Percentiles rank a stretch among this genome's conserved stretches.
phyloP scores from a whole-genome alignment of 2,113 vertebrate genomes.

The Albula goreensis region DNA sequence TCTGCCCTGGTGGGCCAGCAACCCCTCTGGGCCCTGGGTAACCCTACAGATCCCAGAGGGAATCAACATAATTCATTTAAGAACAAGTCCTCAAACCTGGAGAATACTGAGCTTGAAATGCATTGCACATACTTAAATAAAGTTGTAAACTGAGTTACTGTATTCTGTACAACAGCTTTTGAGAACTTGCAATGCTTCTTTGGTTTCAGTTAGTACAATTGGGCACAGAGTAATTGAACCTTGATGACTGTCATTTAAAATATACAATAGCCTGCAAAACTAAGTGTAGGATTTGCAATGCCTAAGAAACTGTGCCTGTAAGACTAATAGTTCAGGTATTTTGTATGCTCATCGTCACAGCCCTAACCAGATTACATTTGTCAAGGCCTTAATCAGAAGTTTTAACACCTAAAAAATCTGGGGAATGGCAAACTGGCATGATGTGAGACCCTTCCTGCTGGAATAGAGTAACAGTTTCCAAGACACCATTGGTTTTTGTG shows the following conservation, averaged over 20 bases:
- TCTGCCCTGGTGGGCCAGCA: slow-evolving; percentile 61
- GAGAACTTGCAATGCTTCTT: neutral
- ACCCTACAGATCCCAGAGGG: slow-evolving; percentile 59
- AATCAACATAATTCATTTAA: neutral
- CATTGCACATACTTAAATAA: no score
- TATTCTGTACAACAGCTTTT: neutral
- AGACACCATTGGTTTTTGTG: neutral
- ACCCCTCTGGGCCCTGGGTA: slow-evolving; percentile 65
- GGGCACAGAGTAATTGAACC: neutral
- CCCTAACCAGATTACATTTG: no score
- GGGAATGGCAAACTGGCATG: no score
- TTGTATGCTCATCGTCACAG: no score
- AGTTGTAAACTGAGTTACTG: neutral
- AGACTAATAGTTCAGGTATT: no score
- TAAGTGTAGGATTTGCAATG: no score
- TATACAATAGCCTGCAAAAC: no score
- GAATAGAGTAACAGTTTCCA: neutral
- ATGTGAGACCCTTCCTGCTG: neutral
- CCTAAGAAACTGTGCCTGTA: no score
- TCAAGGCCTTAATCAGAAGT: no score
- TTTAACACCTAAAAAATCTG: no score
- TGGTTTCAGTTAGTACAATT: neutral
- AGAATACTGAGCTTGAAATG: neutral
- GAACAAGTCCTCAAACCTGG: neutral
- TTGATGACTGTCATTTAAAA: no score